Evolutionary conservation across 1,140 invertebrate genomes (phyloP).

Genomic region (Pseudomyrmex dendroicus): DNA sequence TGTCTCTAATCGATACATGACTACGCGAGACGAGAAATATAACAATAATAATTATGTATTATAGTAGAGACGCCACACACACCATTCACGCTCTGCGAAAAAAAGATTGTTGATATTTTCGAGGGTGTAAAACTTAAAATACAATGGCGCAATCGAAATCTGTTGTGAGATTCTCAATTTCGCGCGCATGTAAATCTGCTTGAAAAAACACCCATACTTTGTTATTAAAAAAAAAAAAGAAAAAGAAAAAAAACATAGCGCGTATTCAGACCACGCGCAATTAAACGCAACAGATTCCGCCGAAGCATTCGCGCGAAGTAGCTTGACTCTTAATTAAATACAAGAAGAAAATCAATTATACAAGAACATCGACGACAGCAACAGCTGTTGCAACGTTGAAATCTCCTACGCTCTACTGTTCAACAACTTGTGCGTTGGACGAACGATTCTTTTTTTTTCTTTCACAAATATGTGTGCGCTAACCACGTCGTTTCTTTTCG

Average conservation of each 20-base stretch:
- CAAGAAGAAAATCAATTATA: slow-evolving; percentile 23
- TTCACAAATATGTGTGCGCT: not conserved
- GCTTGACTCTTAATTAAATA: slow-evolving; percentile 48
- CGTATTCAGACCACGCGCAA: not conserved
- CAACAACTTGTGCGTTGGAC: slow-evolving; percentile 43
- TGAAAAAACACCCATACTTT: not conserved
- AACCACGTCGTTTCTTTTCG: not conserved
- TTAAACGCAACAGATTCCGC: slow-evolving; percentile 64
- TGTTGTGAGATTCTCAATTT: slow-evolving; percentile 20
- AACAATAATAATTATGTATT: slow-evolving; percentile 85
- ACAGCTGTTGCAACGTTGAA: slow-evolving; percentile 54
- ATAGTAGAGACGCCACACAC: slow-evolving; percentile 80
- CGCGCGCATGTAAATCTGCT: not conserved
- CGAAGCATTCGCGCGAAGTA: slow-evolving; percentile 46
- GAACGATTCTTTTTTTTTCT: slow-evolving; percentile 67
- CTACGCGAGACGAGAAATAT: slow-evolving; percentile 58
- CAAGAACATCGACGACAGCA: slow-evolving; percentile 48
- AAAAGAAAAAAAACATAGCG: not conserved
- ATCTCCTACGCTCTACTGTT: slow-evolving; percentile 36
- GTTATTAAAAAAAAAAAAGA: not conserved
- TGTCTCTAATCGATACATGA: slow-evolving; percentile 62
- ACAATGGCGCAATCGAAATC: slow-evolving; percentile 61
- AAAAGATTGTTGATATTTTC: slow-evolving; percentile 53
- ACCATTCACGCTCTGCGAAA: slow-evolving; percentile 80
- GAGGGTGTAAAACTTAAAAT: slow-evolving; percentile 59